Evolutionary conservation across 2,888 invertebrate genomes (phyloP), one percentile per base, ranked within the genome.

Genomic region (Rotaria sp.): DNA sequence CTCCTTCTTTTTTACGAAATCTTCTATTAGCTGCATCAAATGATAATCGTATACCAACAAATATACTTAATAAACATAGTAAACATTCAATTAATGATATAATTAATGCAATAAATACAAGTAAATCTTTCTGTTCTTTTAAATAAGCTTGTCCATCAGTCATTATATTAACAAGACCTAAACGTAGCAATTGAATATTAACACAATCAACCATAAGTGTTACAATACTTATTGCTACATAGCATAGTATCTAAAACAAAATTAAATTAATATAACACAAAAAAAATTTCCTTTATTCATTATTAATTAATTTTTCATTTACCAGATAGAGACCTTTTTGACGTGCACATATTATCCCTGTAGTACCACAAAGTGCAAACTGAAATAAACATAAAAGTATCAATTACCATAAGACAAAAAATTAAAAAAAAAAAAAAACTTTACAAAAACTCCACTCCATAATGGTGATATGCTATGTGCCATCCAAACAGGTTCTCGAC

Each of bases 151-250:
- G 89, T 35, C 91, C 91, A 87, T 91, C 91, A 2, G 91, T 90
- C 26, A 91, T 91, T 88, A 91, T 90, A 88, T 91, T 91, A 50
- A 91, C 90, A 80, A 91, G 89, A 10, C 91, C 91, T n/a, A 91
- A 89, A n/a, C 91, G 88, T 85, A 91, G 89, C 84, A 91, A 89
- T 88, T 91, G 91, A 84, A 91, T 91, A 88, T 90, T 91, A 86
- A 91, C 91, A 45, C 91, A 89, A 1, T 90, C 90, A 30, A 90
- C 90, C 48, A 91, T 90, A 89, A 91, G 88, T 75, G 91, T 91
- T 35, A 91, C 91, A 85, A 91, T 89, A 41, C 90, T 90, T 87
- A 90, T 90, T 11, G 91, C 91, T 26, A 90, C 90, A 88, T 91
- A 91, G 86, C 91, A 91, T 90, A 91, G 90, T 85, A 91, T 91